Evolutionary conservation across 2,888 invertebrate genomes (phyloP), one percentile per base, ranked within the genome.

Genomic region (Sinohyriopsis cumingii): DNA sequence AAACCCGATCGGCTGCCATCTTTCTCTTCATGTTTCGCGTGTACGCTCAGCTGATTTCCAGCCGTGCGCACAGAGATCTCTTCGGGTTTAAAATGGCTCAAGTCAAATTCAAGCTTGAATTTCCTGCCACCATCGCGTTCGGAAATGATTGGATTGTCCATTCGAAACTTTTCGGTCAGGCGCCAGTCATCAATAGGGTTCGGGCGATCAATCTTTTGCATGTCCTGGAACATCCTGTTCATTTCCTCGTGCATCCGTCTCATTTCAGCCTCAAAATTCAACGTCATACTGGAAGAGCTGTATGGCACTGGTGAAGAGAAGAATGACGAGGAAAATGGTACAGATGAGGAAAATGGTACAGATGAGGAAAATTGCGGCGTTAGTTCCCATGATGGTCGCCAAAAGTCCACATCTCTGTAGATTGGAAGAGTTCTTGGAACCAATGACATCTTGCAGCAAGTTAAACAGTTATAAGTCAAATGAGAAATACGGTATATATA

Each of bases 31-130:
- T 99, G 99, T 91, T 97, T 97, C 76, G 98, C 98, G 90, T 98
- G 96, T 65, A 98, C 97, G 1, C 78, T 78, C 12, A 99, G 93
- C 93, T 97, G 96, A 92, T 98, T 98, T 92, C 98, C 98, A 83
- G 98, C 96, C 79, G 98, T 99, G 92, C 98, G 98, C 80, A 99
- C 98, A 89, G 97, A 96, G 89, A 98, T 97, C 92, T 99, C 98
- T 91, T 99, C 99, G 5, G 93, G 92, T 69, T 95, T 95, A 92
- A 98, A 99, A 91, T 98, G 97, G 88, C 96, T 96, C 84, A 99
- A 97, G 90, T 99, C 98, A 91, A 99, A 99, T 89, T 98, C 93
- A 53, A 99, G 93, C 90, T 98, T 96, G 83, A 99, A 93, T 89
- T 79, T 82, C 53, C 95, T 94, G 91, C 97, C 97, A 91, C 94